phyloP scores from a whole-genome alignment of 37 sponge, comb jelly and placozoan genomes.

The Mnemiopsis leidyi region DNA sequence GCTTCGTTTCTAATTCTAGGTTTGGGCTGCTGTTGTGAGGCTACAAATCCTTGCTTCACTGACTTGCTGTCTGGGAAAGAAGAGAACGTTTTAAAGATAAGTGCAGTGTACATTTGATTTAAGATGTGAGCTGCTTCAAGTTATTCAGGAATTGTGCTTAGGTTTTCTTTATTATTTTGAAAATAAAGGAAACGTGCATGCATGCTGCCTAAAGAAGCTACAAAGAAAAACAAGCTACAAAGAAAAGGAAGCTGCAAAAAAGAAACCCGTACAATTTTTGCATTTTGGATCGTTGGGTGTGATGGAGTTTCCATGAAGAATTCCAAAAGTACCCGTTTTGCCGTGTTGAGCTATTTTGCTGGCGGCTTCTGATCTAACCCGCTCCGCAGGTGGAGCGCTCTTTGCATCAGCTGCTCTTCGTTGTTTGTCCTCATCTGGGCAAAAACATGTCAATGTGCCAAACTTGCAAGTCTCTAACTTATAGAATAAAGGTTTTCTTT shows the following conservation, averaged over 20 bases:
- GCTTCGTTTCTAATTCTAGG: background rate
- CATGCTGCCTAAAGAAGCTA: too few relatives aligned
- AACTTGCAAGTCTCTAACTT: too few relatives aligned
- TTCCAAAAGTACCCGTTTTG: slow-evolving; percentile 49
- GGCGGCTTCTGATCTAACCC: slow-evolving; percentile 16
- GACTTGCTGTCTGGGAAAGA: slow-evolving; percentile 35
- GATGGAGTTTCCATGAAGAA: slow-evolving; percentile 54
- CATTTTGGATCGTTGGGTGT: slow-evolving; percentile 59
- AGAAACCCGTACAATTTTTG: slow-evolving; percentile 44
- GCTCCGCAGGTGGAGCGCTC: background rate
- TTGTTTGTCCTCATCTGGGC: slow-evolving; percentile 15
- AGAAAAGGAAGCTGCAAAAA: too few relatives aligned
- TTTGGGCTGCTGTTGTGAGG: slow-evolving; percentile 6
- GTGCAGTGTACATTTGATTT: too few relatives aligned
- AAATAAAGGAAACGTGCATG: too few relatives aligned
- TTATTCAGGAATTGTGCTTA: too few relatives aligned
- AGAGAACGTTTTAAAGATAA: too few relatives aligned
- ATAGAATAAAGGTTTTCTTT: too few relatives aligned
- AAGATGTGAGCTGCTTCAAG: too few relatives aligned
- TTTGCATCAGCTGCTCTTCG: slow-evolving; percentile 43
- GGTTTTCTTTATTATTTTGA: too few relatives aligned
- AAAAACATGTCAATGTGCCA: too few relatives aligned
- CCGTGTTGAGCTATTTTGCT: slow-evolving; percentile 4
- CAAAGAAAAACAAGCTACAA: too few relatives aligned
- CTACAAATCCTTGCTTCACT: slow-evolving; percentile 62